phyloP scores from a whole-genome alignment of 1,140 invertebrate species.

The Sesamia nonagrioides region DNA sequence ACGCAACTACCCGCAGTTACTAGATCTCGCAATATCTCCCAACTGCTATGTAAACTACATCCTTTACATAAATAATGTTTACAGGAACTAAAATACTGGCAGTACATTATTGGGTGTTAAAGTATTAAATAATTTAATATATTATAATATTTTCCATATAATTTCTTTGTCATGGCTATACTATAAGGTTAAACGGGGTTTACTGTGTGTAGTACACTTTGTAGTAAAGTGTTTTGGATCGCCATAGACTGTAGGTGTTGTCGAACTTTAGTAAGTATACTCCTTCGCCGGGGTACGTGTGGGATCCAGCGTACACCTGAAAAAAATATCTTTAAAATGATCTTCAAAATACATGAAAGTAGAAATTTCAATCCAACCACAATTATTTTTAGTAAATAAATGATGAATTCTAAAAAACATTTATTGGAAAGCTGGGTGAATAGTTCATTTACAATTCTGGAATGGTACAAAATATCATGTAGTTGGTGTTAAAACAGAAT shows the following conservation, averaged over 20 bases:
- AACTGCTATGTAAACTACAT: not conserved
- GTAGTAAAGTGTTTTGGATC: slow-evolving; percentile 99
- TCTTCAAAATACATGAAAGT: too few species aligned
- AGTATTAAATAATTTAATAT: slow-evolving; percentile 47
- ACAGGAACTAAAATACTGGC: slow-evolving; percentile 48
- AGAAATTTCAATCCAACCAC: too few species aligned
- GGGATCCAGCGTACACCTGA: slow-evolving; percentile 99
- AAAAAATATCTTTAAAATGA: slow-evolving; percentile 43
- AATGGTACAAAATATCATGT: too few species aligned
- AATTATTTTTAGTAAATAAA: too few species aligned
- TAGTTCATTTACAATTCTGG: too few species aligned
- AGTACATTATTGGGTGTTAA: slow-evolving; percentile 43
- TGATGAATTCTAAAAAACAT: too few species aligned
- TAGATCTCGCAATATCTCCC: slow-evolving; percentile 49
- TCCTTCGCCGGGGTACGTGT: slow-evolving; percentile 98
- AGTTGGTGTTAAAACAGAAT: too few species aligned
- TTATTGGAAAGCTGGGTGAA: too few species aligned
- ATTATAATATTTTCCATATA: slow-evolving; percentile 55
- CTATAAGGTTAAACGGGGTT: slow-evolving; percentile 53
- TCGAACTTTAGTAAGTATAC: slow-evolving; percentile 99
- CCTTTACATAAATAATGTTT: not conserved
- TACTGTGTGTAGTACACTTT: slow-evolving; percentile 97
- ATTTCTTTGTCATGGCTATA: slow-evolving; percentile 62
- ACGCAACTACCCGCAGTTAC: too few species aligned
- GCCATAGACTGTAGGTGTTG: slow-evolving; percentile 99